Percentiles rank a stretch among this genome's conserved stretches.
Evolutionary conservation across 2,888 invertebrate species (phyloP).

Genomic region (Netelia fuscicornis): DNA sequence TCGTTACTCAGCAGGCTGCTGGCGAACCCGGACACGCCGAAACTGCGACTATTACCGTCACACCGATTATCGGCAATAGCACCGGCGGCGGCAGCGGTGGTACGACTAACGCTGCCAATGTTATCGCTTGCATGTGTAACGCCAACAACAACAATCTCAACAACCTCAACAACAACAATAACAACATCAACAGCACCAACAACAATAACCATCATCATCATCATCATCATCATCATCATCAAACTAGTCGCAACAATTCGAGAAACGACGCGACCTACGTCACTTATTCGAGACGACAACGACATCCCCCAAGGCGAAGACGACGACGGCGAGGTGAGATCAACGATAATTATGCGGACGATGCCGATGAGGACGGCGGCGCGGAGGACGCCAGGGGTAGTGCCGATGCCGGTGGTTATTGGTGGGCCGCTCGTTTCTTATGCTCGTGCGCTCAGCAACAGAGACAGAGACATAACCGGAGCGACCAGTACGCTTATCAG

Average conservation of each 20-base stretch:
- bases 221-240: too few relatives aligned
- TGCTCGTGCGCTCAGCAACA: constrained; percentile 84
- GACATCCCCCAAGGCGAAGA: not conserved
- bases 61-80: constrained; percentile 84
- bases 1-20: not conserved
- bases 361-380: not conserved
- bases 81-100: constrained; percentile 26
- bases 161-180: too few relatives aligned
- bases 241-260: too few relatives aligned
- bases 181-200: too few relatives aligned
- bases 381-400: not conserved
- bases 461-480: constrained; percentile 84
- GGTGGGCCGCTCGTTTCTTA: constrained; percentile 80
- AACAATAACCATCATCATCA: too few relatives aligned
- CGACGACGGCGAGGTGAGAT: constrained; percentile 37
- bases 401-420: constrained; percentile 26
- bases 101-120: too few relatives aligned
- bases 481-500: constrained; percentile 91
- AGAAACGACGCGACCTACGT: too few relatives aligned
- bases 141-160: too few relatives aligned
- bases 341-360: constrained; percentile 33
- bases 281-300: too few relatives aligned
- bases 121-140: too few relatives aligned
- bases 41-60: constrained; percentile 78
- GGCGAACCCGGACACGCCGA: not conserved